Conservation (phyloP, 2,113 vertebrate species). For the Bos taurus region DNA sequence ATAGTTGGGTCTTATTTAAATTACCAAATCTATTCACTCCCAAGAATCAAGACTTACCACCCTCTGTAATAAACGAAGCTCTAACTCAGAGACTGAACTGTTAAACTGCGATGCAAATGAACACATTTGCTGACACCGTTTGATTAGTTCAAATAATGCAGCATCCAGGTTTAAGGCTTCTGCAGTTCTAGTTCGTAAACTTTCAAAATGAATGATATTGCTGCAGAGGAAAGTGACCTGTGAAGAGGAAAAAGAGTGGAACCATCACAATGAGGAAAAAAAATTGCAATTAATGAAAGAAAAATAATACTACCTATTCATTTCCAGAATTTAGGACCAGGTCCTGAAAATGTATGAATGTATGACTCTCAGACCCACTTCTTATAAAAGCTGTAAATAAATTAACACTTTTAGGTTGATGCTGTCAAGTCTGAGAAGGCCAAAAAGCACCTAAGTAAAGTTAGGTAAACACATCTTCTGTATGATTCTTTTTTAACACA, state of each 20-base stretch:
- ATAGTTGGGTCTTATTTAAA: not conserved
- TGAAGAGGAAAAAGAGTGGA: constrained; percentile 38
- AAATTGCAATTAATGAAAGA: not conserved
- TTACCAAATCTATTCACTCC: not conserved
- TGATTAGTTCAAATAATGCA: constrained; percentile 93
- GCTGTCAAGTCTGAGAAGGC: not conserved
- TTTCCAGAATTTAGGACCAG: constrained; percentile 2
- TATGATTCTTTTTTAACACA: not conserved
- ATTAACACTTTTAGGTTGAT: not conserved
- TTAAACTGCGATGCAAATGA: constrained; percentile 96
- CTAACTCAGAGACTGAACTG: constrained; percentile 93
- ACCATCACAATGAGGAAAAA: not conserved
- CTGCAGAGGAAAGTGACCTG: constrained; percentile 96
- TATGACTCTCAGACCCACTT: not conserved
- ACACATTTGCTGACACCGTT: constrained; percentile 96
- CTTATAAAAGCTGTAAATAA: not conserved
- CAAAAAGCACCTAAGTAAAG: not conserved
- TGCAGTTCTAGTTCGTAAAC: constrained; percentile 92
- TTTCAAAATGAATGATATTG: constrained; percentile 97
- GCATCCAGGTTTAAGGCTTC: constrained; percentile 94
- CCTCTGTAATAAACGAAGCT: constrained; percentile 93
- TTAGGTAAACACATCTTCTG: not conserved
- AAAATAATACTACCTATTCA: not conserved
- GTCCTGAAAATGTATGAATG: not conserved
- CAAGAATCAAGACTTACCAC: constrained; percentile 85